A percentile compares a stretch with the other conserved stretches of the same genome.
Evolutionary conservation across 1,140 invertebrate genomes (phyloP).

Genomic region (Monomorium pharaonis): DNA sequence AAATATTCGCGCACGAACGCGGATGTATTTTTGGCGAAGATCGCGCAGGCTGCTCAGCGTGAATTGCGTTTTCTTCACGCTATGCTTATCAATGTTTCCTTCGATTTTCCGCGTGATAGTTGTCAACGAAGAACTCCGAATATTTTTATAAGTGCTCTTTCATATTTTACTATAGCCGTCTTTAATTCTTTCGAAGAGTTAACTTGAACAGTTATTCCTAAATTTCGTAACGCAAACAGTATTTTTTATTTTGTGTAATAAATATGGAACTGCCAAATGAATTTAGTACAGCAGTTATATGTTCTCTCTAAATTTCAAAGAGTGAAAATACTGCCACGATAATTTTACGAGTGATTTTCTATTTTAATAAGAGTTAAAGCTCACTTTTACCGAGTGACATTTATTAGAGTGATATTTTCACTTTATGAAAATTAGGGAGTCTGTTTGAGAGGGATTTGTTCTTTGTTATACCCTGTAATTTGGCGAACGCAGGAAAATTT

Average conservation of each 20-base stretch:
- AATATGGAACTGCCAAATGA: neutral
- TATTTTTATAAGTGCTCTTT: neutral
- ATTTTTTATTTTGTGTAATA: neutral
- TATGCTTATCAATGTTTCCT: neutral
- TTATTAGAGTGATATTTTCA: too few species aligned
- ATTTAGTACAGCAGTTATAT: too few species aligned
- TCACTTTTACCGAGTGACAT: too few species aligned
- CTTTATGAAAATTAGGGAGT: too few species aligned
- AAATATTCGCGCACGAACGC: slow-evolving; percentile 21
- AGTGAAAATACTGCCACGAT: too few species aligned
- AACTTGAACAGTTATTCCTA: neutral
- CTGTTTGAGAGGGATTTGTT: neutral
- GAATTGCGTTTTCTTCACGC: neutral
- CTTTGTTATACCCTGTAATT: neutral
- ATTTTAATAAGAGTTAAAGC: too few species aligned
- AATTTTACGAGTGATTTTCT: too few species aligned
- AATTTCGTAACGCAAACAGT: neutral
- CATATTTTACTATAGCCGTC: neutral
- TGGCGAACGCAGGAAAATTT: neutral
- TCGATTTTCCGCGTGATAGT: neutral
- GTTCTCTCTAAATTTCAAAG: too few species aligned
- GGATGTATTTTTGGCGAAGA: slow-evolving; percentile 41
- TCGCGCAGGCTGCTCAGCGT: neutral
- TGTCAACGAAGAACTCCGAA: neutral
- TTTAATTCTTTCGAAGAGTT: neutral